These are phyloP conservation scores for Eospalax fontanierii DNA, from an alignment of 2,797 vertebrate genomes.

Conservation along the genomic window DNA sequence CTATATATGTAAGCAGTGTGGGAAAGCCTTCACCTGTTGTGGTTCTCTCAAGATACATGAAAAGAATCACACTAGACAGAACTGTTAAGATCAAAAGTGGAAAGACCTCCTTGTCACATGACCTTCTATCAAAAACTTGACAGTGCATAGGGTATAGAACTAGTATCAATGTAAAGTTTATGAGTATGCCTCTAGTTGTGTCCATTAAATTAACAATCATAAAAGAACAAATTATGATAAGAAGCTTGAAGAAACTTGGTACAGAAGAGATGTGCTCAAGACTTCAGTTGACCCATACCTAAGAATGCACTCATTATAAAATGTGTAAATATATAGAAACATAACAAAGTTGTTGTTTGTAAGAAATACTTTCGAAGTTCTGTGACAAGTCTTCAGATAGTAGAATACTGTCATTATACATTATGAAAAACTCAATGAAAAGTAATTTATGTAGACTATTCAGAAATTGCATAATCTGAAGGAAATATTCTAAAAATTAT, in stretches of 20 bases:
- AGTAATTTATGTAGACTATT: background rate
- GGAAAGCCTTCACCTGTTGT: background rate
- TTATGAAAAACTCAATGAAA: background rate
- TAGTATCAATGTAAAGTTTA: background rate
- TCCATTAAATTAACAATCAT: background rate
- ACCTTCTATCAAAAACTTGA: background rate
- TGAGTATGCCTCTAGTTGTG: background rate
- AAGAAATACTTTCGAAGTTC: background rate
- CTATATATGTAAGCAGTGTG: conserved; percentile 22
- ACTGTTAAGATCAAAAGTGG: background rate
- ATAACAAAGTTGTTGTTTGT: background rate
- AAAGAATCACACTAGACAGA: background rate
- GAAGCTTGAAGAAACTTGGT: background rate
- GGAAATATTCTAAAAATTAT: background rate
- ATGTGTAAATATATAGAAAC: background rate
- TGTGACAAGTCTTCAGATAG: background rate
- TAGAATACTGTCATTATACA: background rate
- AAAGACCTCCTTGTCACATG: background rate
- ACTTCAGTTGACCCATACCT: background rate
- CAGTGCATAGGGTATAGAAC: background rate
- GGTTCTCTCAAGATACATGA: background rate
- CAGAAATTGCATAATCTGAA: background rate
- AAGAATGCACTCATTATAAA: background rate
- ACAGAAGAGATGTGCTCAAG: background rate
- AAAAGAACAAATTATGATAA: background rate